phyloP scores from a whole-genome alignment of 2,888 invertebrate genomes.

The Apoderus coryli region DNA sequence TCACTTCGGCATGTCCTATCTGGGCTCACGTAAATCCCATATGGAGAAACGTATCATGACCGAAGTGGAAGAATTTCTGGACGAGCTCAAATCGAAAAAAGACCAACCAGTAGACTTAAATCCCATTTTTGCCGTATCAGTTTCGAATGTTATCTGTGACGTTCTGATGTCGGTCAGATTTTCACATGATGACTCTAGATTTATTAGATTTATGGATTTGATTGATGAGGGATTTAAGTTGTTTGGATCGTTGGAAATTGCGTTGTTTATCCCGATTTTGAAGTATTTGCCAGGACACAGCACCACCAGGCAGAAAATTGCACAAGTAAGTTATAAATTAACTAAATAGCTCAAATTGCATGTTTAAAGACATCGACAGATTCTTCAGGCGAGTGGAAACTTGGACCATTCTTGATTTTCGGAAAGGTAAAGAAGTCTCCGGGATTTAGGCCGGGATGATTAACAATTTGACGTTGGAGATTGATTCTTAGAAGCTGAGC shows the following conservation, averaged over 20 bases:
- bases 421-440: too few species aligned
- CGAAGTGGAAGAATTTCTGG: constrained; percentile 63
- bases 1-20: constrained; percentile 77
- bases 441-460: too few species aligned
- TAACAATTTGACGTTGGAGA: too few species aligned
- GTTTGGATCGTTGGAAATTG: constrained; percentile 68
- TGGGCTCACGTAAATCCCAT: constrained; percentile 63
- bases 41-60: constrained; percentile 75
- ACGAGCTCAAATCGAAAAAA: constrained; percentile 44
- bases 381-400: too few species aligned
- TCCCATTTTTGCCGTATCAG: constrained; percentile 60
- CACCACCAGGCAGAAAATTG: constrained; percentile 39
- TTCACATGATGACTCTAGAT: constrained; percentile 59
- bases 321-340: constrained; percentile 32
- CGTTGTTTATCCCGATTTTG: constrained; percentile 72
- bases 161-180: constrained; percentile 82
- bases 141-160: constrained; percentile 83
- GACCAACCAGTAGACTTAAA: constrained; percentile 62
- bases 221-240: constrained; percentile 85
- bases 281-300: constrained; percentile 43
- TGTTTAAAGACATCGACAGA: too few species aligned
- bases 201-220: constrained; percentile 66
- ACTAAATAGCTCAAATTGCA: too few species aligned
- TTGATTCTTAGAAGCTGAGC: too few species aligned
- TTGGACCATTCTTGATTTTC: too few species aligned